Evolutionary conservation across 2,888 invertebrate genomes (phyloP).

Genomic region (Hetaerina titia): DNA sequence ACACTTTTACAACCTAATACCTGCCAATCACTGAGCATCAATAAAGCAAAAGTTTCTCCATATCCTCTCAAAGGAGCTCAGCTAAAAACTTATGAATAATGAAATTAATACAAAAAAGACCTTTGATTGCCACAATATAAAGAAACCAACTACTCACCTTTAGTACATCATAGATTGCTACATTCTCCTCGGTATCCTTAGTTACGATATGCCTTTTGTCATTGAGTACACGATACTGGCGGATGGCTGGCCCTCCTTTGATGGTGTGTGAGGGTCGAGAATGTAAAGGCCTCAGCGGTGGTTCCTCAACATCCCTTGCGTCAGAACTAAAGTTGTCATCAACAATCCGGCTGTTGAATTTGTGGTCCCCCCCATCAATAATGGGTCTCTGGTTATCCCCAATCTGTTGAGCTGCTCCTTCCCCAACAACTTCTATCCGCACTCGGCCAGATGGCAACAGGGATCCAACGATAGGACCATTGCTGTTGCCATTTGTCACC

Average conservation of each 20-base stretch:
- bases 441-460: constrained; percentile 48
- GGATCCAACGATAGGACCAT: constrained; percentile 42
- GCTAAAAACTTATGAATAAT: no score
- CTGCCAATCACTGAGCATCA: no score
- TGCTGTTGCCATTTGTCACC: constrained; percentile 65
- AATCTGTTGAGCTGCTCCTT: neutral
- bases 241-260: constrained; percentile 95
- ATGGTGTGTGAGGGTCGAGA: constrained; percentile 79
- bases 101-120: no score
- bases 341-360: neutral
- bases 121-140: neutral
- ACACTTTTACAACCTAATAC: no score
- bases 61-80: no score
- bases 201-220: constrained; percentile 98
- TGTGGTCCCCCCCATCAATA: constrained; percentile 14
- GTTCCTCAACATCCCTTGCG: constrained; percentile 70
- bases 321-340: constrained; percentile 44
- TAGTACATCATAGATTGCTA: constrained; percentile 96
- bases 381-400: neutral
- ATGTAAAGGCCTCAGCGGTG: constrained; percentile 74
- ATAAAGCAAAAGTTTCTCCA: no score
- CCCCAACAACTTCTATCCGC: constrained; percentile 52
- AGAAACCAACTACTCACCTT: constrained; percentile 80
- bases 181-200: constrained; percentile 94
- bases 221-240: constrained; percentile 94